Conservation (phyloP, 2,113 vertebrate genomes). For the Lamprotornis superbus region DNA sequence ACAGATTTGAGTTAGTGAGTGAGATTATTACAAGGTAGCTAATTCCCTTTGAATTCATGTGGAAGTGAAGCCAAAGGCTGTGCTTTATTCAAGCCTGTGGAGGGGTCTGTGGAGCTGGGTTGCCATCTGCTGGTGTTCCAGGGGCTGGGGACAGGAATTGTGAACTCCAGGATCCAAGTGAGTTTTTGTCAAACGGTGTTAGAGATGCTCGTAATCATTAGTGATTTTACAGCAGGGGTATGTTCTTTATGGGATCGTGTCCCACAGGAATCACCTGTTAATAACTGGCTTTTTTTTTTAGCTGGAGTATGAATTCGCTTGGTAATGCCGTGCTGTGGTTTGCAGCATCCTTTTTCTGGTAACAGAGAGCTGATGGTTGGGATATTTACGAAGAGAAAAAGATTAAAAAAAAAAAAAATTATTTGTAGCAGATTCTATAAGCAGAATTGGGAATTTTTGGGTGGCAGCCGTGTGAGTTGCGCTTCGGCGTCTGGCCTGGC, state of each 20-base stretch:
- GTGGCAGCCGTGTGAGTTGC: not conserved
- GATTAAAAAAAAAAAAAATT: not conserved
- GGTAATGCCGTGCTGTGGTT: not conserved
- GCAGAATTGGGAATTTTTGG: fast-evolving
- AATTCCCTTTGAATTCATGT: not conserved
- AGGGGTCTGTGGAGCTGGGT: not conserved
- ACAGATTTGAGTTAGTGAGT: not conserved
- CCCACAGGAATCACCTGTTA: not conserved
- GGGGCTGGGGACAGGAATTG: not conserved
- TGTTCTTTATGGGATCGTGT: not conserved
- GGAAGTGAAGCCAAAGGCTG: not conserved
- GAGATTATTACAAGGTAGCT: not conserved
- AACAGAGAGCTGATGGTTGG: not conserved
- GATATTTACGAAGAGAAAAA: not conserved
- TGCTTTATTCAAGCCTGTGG: fast-evolving
- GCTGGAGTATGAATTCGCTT: not conserved
- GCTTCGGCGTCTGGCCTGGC: not conserved
- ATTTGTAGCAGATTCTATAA: not conserved
- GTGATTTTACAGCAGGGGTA: not conserved
- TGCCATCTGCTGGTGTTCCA: conserved; percentile 44
- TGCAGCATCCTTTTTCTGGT: not conserved
- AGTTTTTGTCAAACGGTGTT: not conserved
- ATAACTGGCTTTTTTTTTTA: not conserved
- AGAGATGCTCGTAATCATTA: too few relatives aligned
- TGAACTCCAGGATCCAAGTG: fast-evolving